Evolutionary conservation across 1,140 invertebrate genomes (phyloP).

Genomic region (Drosophila cardini): DNA sequence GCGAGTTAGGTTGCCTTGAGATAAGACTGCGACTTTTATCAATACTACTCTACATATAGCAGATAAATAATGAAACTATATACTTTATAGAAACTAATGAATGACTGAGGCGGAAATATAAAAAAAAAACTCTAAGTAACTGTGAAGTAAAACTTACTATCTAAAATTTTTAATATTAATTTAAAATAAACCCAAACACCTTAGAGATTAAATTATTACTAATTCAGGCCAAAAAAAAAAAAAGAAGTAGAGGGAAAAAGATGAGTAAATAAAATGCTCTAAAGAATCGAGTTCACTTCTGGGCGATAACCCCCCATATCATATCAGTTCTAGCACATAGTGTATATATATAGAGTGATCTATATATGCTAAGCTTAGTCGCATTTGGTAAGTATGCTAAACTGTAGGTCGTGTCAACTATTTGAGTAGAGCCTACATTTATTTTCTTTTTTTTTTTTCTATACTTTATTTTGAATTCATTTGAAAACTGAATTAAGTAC

Average conservation of each 20-base stretch:
- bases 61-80: conserved; percentile 27
- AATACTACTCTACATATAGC: neutral
- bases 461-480: conserved; percentile 28
- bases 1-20: neutral
- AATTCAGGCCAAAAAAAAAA: conserved; percentile 13
- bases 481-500: conserved; percentile 47
- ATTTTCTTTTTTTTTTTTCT: conserved; percentile 37
- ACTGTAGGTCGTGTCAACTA: conserved; percentile 27
- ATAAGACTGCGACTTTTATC: conserved; percentile 4
- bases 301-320: conserved; percentile 70
- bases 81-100: conserved; percentile 72
- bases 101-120: conserved; percentile 63
- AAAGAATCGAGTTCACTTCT: conserved; percentile 70
- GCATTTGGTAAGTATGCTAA: conserved; percentile 23
- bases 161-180: conserved; percentile 67
- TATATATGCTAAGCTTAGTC: conserved; percentile 1
- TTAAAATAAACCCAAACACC: conserved; percentile 8
- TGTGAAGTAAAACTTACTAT: conserved; percentile 33
- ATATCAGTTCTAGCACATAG: conserved; percentile 56
- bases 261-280: conserved; percentile 43
- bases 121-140: conserved; percentile 28
- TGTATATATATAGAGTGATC: neutral
- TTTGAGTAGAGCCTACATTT: neutral
- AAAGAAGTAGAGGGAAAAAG: neutral
- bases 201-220: conserved; percentile 22